Evolutionary conservation across 2,113 vertebrate species (phyloP).

Genomic region (Anoura caudifer): DNA sequence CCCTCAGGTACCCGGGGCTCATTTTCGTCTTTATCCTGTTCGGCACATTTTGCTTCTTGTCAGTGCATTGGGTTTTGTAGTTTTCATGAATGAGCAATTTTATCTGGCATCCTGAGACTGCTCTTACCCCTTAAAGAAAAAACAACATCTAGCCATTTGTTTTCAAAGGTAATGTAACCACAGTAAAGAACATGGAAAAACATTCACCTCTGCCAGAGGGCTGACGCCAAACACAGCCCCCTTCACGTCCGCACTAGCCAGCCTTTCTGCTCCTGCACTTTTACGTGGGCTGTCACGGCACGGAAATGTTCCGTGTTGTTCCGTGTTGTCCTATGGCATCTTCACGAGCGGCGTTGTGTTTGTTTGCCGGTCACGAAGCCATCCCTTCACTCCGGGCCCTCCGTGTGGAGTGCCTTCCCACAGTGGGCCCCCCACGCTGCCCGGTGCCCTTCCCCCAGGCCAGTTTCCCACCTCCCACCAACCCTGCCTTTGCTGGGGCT

Average conservation of each 20-base stretch:
- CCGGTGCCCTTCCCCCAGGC: not conserved
- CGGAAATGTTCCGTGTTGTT: not conserved
- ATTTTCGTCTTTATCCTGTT: too few species aligned
- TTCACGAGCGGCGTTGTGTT: not conserved
- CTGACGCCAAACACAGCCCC: not conserved
- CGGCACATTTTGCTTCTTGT: not conserved
- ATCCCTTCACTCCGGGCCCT: not conserved
- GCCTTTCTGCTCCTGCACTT: not conserved
- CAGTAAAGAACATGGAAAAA: not conserved
- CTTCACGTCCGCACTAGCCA: fast-evolving
- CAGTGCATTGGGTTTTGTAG: fast-evolving
- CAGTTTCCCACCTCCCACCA: fast-evolving
- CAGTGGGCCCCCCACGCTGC: fast-evolving
- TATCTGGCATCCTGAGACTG: not conserved
- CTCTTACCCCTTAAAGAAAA: not conserved
- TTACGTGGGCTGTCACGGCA: fast-evolving
- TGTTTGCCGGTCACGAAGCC: not conserved
- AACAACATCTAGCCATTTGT: not conserved
- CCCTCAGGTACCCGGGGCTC: not conserved
- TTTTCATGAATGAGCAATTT: not conserved
- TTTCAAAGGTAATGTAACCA: not conserved
- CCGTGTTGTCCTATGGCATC: fast-evolving
- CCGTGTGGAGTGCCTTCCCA: not conserved
- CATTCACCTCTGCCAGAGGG: not conserved
- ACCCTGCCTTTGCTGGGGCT: not conserved